Conservation (phyloP, 2,113 vertebrate species). For the Ptychochromis oligacanthus region DNA sequence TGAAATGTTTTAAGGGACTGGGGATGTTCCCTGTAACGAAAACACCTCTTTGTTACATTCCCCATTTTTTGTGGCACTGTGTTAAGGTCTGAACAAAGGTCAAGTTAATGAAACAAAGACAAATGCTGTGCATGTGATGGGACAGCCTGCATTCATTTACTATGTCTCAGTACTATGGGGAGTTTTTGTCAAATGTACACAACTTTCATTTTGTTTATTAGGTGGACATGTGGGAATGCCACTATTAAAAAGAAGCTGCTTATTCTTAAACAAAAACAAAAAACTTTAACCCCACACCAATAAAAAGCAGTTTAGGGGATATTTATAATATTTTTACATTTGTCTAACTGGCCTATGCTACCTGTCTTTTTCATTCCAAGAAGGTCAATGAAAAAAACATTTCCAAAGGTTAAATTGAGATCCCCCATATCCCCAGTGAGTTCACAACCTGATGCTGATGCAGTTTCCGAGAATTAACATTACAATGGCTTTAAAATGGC, state of each 20-base stretch:
- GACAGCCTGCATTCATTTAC: background rate
- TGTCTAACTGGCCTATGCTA: background rate
- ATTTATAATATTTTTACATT: background rate
- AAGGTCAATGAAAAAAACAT: background rate
- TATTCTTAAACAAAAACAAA: slow-evolving; percentile 10
- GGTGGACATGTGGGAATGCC: slow-evolving; percentile 41
- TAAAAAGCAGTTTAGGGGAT: background rate
- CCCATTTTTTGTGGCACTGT: slow-evolving; percentile 51
- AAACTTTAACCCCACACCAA: slow-evolving; percentile 4
- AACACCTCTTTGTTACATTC: too few species aligned
- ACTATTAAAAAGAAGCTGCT: background rate
- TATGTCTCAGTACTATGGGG: background rate
- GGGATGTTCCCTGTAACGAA: background rate
- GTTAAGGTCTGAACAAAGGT: slow-evolving; percentile 26
- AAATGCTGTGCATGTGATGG: slow-evolving; percentile 36
- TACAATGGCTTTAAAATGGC: slow-evolving; percentile 58
- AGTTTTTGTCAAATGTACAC: slow-evolving; percentile 24
- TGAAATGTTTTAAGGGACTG: slow-evolving; percentile 47
- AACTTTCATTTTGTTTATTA: background rate
- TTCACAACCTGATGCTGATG: background rate
- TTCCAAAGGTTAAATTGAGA: slow-evolving; percentile 24
- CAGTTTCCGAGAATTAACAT: slow-evolving; percentile 7
- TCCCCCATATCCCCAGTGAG: slow-evolving; percentile 3
- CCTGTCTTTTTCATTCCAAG: too few species aligned
- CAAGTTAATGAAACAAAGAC: slow-evolving; percentile 29